Percentiles rank a stretch among this genome's conserved stretches.
These are phyloP conservation scores for Bolinopsis microptera DNA, from an alignment of 37 sponge, comb jelly and placozoan genomes.

Conservation along the genomic window DNA sequence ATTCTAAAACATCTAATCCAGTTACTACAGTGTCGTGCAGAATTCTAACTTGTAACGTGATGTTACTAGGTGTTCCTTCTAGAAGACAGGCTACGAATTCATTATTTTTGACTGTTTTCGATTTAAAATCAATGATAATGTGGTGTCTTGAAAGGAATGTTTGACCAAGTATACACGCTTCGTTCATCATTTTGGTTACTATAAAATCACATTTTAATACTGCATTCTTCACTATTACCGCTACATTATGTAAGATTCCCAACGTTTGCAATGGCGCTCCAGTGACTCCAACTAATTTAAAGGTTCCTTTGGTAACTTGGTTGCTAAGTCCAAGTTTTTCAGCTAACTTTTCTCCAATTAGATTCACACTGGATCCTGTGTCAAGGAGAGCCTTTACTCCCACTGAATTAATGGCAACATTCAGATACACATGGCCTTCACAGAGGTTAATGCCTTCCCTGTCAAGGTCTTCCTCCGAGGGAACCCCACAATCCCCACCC, in stretches of 20 bases:
- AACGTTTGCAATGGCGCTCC: slow-evolving; percentile 5
- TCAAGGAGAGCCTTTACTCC: not conserved
- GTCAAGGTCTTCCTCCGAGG: not conserved
- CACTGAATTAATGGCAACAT: not conserved
- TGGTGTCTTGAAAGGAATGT: not conserved
- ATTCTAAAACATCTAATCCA: not conserved
- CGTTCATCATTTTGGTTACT: not conserved
- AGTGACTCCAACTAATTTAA: slow-evolving; percentile 26
- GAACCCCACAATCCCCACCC: not conserved
- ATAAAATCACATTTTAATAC: not conserved
- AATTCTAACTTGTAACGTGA: not conserved
- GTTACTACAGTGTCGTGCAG: not conserved
- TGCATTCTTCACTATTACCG: not conserved
- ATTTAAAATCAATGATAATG: not conserved
- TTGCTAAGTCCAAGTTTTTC: not conserved
- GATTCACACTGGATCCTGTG: slow-evolving; percentile 32
- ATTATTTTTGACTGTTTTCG: not conserved
- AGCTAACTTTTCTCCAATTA: not conserved
- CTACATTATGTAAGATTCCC: not conserved
- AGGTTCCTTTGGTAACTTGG: not conserved
- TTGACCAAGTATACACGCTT: slow-evolving; percentile 31
- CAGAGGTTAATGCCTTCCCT: not conserved
- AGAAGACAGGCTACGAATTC: not conserved
- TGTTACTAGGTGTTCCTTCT: not conserved
- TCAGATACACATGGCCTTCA: not conserved